Conservation (phyloP, 2,888 invertebrate species). For the Acrocera orbiculus region DNA sequence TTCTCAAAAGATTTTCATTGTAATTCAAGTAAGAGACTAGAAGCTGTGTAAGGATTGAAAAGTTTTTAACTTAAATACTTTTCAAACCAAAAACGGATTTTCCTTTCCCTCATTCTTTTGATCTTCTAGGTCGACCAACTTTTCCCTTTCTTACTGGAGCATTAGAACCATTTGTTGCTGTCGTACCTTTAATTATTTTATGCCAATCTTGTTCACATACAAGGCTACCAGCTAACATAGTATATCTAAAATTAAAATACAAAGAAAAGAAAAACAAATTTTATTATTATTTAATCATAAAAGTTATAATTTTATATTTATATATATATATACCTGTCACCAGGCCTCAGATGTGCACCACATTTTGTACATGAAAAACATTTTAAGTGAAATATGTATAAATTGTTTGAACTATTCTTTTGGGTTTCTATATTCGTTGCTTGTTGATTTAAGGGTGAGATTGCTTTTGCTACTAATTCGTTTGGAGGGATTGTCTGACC, state of each 20-base stretch:
- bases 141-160: constrained; percentile 74
- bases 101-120: constrained; percentile 56
- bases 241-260: constrained; percentile 41
- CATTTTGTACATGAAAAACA: constrained; percentile 93
- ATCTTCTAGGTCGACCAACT: constrained; percentile 65
- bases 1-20: too few relatives aligned
- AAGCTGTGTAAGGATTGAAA: constrained; percentile 3
- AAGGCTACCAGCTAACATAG: constrained; percentile 75
- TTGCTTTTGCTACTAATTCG: constrained; percentile 74
- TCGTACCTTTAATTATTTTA: constrained; percentile 66
- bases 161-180: constrained; percentile 40
- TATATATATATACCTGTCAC: constrained; percentile 51
- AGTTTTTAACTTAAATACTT: background rate
- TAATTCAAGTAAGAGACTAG: constrained; percentile 12
- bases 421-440: constrained; percentile 32
- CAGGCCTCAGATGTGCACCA: constrained; percentile 70
- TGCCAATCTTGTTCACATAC: constrained; percentile 94
- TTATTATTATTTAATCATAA: constrained; percentile 3
- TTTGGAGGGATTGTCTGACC: constrained; percentile 82
- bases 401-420: constrained; percentile 34
- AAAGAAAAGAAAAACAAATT: background rate
- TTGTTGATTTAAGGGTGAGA: constrained; percentile 20
- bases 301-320: background rate
- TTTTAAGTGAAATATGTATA: constrained; percentile 82
- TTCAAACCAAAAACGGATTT: background rate